Evolutionary conservation across 2,888 invertebrate genomes (phyloP).

Genomic region (Papilio demoleus): DNA sequence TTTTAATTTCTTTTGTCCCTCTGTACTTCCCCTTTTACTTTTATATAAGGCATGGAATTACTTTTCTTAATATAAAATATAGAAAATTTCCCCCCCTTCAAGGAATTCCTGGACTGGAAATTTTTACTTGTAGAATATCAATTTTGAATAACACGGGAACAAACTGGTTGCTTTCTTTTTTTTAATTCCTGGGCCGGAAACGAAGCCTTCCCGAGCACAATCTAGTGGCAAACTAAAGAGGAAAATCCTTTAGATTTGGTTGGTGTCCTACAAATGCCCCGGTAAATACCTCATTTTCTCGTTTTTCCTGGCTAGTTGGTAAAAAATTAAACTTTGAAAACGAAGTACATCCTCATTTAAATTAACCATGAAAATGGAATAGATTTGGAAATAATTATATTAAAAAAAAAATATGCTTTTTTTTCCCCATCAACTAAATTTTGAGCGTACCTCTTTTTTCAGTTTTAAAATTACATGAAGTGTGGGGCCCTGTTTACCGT

Average conservation of each 20-base stretch:
- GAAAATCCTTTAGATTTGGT: neutral
- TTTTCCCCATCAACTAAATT: too few relatives aligned
- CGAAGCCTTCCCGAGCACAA: neutral
- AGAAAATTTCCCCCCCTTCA: too few relatives aligned
- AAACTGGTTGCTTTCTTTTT: too few relatives aligned
- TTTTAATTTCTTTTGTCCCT: too few relatives aligned
- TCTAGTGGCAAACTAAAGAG: neutral
- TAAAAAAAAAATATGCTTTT: neutral
- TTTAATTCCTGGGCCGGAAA: too few relatives aligned
- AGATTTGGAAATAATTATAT: neutral
- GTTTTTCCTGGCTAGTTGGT: neutral
- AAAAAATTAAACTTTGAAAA: neutral
- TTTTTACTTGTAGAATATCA: too few relatives aligned
- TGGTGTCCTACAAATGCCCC: neutral
- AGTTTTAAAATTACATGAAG: neutral
- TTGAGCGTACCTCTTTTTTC: neutral
- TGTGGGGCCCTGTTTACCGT: too few relatives aligned
- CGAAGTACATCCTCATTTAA: conserved; percentile 12
- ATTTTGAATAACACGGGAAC: too few relatives aligned
- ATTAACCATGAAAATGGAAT: conserved; percentile 8
- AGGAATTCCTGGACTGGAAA: too few relatives aligned
- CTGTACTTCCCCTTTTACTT: too few relatives aligned
- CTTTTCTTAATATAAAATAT: too few relatives aligned
- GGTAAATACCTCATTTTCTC: neutral
- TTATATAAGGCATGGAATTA: too few relatives aligned